Base-by-base conservation (phyloP, 2,797 vertebrate species). In the Melopsittacus undulatus region DNA sequence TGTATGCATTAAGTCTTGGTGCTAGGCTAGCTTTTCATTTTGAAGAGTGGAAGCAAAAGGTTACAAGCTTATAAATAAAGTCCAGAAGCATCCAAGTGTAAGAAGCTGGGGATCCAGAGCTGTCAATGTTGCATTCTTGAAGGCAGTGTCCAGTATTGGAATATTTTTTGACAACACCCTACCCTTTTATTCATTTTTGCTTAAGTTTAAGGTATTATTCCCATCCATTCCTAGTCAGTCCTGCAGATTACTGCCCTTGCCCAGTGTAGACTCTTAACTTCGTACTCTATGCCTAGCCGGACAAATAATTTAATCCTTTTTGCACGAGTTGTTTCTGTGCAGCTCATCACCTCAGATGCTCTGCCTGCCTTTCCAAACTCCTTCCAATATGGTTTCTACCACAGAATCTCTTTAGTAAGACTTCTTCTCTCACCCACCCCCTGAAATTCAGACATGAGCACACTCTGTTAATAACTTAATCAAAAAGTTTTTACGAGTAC, bases 261-360 rank as follows among this genome's bases (percentile, higher is more conserved):
- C 42, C 34, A 46, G 0, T 51, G 13, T 0, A 0, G 13, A 6
- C 45, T 48, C 15, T 64, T 51, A 22, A 22, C 24, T 52, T 51
- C 43, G 34, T 49, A 8, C 18, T 87, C n/a, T 79, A 23, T 69
- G 49, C 38, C 52, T 21, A 8, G 43, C 10, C 74, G 64, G 24
- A 59, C 34, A 40, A 48, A 9, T 36, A 9, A 10, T 40, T 8
- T 9, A 42, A 38, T 40, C 13, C 7, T 56, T n/a, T 8, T 74
- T 63, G 43, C 24, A 43, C 22, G 20, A 43, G 20, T 51, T 36
- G 10, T 61, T 88, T 89, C 66, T 84, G 19, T 61, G 46, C 40
- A 67, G 34, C 0, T 88, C 22, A 7, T 68, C 13, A 29, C 64
- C 62, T 78, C 29, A 21, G 45, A 6, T 61, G 24, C 0, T 2